These are phyloP conservation scores for Anolis sagrei DNA, from an alignment of 2,113 vertebrate species.

Conservation along the genomic window DNA sequence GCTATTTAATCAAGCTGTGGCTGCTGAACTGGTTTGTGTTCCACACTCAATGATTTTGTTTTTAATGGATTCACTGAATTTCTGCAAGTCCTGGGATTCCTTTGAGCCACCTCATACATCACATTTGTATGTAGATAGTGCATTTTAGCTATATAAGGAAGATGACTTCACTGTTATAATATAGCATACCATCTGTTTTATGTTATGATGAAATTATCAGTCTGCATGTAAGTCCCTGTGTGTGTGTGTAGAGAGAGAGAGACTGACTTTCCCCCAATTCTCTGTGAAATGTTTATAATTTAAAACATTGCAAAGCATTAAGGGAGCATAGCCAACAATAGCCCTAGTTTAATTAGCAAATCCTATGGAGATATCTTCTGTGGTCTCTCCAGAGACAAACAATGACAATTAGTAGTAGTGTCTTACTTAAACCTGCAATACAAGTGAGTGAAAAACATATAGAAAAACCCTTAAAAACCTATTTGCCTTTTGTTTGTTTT, in stretches of 20 bases:
- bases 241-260: no score
- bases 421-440: constrained; percentile 27
- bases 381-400: background rate
- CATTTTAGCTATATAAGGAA: background rate
- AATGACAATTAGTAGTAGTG: constrained; percentile 1
- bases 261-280: background rate
- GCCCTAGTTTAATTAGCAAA: constrained; percentile 7
- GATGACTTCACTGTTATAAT: background rate
- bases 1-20: no score
- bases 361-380: constrained; percentile 2
- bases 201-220: background rate
- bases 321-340: constrained; percentile 11
- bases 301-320: constrained; percentile 4
- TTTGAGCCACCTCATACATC: background rate
- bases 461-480: constrained; percentile 14
- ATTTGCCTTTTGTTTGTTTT: constrained; percentile 24
- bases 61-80: background rate
- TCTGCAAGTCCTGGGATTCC: background rate
- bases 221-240: background rate
- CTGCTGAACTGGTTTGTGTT: background rate
- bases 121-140: background rate
- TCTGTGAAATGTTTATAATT: constrained; percentile 5
- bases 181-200: background rate
- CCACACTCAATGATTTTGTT: background rate
- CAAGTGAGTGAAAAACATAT: constrained; percentile 6